Evolutionary conservation across 2,888 invertebrate species (phyloP), one percentile per base, ranked within the genome.

Genomic region (Cephus pulcher): DNA sequence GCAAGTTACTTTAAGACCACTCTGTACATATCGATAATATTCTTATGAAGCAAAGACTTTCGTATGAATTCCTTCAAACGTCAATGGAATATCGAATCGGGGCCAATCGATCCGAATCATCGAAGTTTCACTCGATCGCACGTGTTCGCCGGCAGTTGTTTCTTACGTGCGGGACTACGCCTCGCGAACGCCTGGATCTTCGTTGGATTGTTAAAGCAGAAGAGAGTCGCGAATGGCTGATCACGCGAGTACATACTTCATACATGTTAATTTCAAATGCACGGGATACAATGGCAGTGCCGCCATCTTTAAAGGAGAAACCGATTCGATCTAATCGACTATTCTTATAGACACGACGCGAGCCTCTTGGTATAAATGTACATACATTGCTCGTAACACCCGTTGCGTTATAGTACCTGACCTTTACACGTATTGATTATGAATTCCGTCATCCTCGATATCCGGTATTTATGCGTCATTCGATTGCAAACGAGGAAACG

Each of bases 51-150:
- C 23, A 56, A 56, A 23, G 56, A 9, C 56, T 23, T 56, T 56
- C 56, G 56, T 15, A 56, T 1, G 56, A 56, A 56, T 56, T 23
- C 9, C 56, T 56, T 56, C 1, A 23, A 56, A 56, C 23, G 9
- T 56, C 56, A 4, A 56, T 15, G 15, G 4, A 40, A 40, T 56
- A 56, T 56, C 56, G 56, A 30, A 68, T 68, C 71, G 56, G 40
- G 76, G 73, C 75, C 75, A 75, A 78, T 78, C 79, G 78, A 78
- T 76, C 56, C 75, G 76, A 79, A 80, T 76, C 75, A 79, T 78
- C 70, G 71, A 76, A 76, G 75, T 81, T 81, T 78, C 78, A 81
- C 80, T 78, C 80, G 78, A 80, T 78, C 75, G 76, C 76, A 40
- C 76, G 71, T 79, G 71, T 32, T 75, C 40, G 73, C n/a, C 35